Base-by-base conservation (phyloP, 2,113 vertebrate genomes). In the Kryptolebias marmoratus region DNA sequence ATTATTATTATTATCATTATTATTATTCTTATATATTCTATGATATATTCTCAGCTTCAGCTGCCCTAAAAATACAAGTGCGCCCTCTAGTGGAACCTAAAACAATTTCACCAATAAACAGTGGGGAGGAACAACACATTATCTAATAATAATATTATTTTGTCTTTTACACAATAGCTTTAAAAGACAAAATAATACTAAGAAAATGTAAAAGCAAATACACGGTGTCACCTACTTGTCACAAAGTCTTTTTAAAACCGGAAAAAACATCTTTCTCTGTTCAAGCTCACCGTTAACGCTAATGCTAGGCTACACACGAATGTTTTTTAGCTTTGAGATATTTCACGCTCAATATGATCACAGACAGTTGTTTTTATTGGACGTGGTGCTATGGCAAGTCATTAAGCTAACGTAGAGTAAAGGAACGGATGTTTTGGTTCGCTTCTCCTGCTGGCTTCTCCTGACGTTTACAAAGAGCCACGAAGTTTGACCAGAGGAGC, bases 41-140 rank as follows among this genome's bases (percentile, higher is more conserved):
- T 22, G 22, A 22, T 22, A 22, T 22, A 22, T 22, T 22, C 22
- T 22, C 22, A 22, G 22, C 22, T 22, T 22, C 22, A 22, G 22
- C 22, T 22, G 22, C 22, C 22, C 22, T 22, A 22, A 22, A 22
- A 22, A 18, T 68, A 42, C 0, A 9, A 65, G 13, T 14, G 64
- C 42, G 81, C 55, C 77, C 54, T 56, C 83, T 78, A 64, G 54
- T 56, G 87, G 44, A 0, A 0, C 0, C 44, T 72, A 28, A 48
- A 2, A 27, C 3, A 63, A 48, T 57, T 62, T 28, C 68, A 63
- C 5, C 1, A 11, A 5, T 2, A 4, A 2, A n/a, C 1, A 4
- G 36, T 1, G 6, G 4, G 22, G 12, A 12, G 3, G 31, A 16
- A 30, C 1, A 42, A 42, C 5, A 5, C 39, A 42, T 42, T 42